Percentiles rank a stretch among this genome's conserved stretches.
Evolutionary conservation across 2,888 invertebrate genomes (phyloP).

Genomic region (Sepiola atlantica): DNA sequence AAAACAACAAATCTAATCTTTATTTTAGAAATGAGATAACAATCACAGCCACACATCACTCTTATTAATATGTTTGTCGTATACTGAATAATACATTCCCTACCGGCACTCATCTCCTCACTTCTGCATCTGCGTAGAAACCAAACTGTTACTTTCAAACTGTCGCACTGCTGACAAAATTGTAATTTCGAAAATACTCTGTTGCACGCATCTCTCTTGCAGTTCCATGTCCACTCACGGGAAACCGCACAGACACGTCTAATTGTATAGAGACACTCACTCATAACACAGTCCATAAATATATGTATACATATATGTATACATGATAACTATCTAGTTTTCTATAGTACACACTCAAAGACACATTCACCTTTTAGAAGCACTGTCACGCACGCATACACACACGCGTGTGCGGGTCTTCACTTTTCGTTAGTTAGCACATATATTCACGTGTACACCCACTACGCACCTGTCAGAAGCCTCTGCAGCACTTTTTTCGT

Average conservation of each 20-base stretch:
- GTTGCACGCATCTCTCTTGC: background rate
- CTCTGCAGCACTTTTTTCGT: background rate
- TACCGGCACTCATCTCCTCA: background rate
- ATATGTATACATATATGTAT: background rate
- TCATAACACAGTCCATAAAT: background rate
- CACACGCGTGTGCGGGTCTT: constrained; percentile 21
- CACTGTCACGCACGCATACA: background rate
- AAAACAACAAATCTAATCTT: background rate
- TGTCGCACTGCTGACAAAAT: background rate
- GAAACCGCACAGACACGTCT: background rate
- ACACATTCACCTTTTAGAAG: background rate
- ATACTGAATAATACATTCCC: background rate
- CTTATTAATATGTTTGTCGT: background rate
- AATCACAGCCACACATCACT: background rate
- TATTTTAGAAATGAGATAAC: background rate
- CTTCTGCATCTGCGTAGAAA: background rate
- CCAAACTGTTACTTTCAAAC: background rate
- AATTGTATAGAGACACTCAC: background rate
- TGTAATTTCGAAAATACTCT: background rate
- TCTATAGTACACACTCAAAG: background rate
- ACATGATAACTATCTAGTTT: background rate
- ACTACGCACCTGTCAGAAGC: background rate
- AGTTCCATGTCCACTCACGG: background rate
- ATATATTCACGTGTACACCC: background rate
- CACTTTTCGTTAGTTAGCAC: background rate